Base-by-base conservation (phyloP, 2,888 invertebrate genomes). In the Luperina testacea region DNA sequence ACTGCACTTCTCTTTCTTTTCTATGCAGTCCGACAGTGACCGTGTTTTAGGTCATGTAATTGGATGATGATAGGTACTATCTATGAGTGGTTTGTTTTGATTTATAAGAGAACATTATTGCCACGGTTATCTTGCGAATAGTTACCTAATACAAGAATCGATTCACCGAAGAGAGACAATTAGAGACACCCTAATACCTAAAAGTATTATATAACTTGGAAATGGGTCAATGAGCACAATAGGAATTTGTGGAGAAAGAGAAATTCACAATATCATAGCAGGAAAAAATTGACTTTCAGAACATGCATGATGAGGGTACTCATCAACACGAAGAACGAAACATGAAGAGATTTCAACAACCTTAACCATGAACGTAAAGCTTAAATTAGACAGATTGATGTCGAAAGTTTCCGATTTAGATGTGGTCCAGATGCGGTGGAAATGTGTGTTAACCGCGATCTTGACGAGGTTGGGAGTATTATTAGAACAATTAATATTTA, bases 401-500 rank as follows among this genome's bases (percentile, higher is more conserved):
- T 70, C 38, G 75, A 82, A 74, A 77, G 69, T 70, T 78, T 85
- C 77, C 77, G 42, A 72, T 69, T 81, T 64, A 78, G 84, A 86
- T 78, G 75, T 70, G 74, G 71, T 72, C 81, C 86, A 86, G 81
- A 86, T 77, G 78, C 69, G 61, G 63, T 74, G 57, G 65, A 77
- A 73, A 80, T 81, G 67, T 80, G 76, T 69, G 77, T 72, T 85
- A 72, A 81, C 61, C 72, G 65, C 65, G 69, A 65, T 75, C 77
- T 81, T 77, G 78, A n/a, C 71, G 67, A 65, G 48, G 63, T 27
- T 51, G 20, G 1, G 9, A 71, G 32, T 83, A 80, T 74, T 80
- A 61, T 48, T 83, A 80, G 75, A 71, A 80, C 73, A 80, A 83
- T 84, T 80, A 80, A 76, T 80, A 71, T 67, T 76, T 76, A 83